Evolutionary conservation across 2,888 invertebrate genomes (phyloP), one percentile per base, ranked within the genome.

Genomic region (Caprella mutica): DNA sequence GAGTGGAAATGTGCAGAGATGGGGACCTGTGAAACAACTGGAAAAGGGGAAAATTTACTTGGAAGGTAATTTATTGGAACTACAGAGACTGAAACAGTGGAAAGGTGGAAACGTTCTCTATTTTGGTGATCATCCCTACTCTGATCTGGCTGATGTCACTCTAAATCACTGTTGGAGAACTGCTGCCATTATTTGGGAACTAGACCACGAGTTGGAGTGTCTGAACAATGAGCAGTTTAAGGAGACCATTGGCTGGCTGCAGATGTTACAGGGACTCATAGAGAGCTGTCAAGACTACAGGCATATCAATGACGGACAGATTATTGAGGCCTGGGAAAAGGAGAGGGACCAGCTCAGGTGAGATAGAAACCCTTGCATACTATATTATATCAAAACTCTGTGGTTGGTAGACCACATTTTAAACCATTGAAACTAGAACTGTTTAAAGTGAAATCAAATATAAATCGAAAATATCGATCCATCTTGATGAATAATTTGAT

Each of bases 81-180:
- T 97, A 30, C 89, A 91, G 73, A 84, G 88, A 59, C 77, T 94
- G 72, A 96, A 93, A 0, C 91, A 88, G 0, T 96, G 94, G 93
- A 76, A 79, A 56, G 92, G 92, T 0, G 86, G 88, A 69, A 86
- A 88, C 68, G 94, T 96, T 40, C 75, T 97, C 23, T 97, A 97
- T 74, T 96, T 96, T 75, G 96, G 97, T 0, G 97, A 97, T 76
- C 97, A 97, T 76, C 94, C 96, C 0, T 96, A 94, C 76, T 90
- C 85, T 69, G 97, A 97, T 76, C 78, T 97, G 58, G 96, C 94
- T 8, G 94, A 96, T 76, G 91, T 93, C 38, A 93, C 93, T 1
- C 75, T 94, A 33, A 87, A 92, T 71, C 92, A 94, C 73, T 94
- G 94, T 51, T 96, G 96, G 96, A 80, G 93, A 67, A 97, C 97